Conservation (phyloP, 1,140 invertebrate species). For the Calephelis virginiensis region DNA sequence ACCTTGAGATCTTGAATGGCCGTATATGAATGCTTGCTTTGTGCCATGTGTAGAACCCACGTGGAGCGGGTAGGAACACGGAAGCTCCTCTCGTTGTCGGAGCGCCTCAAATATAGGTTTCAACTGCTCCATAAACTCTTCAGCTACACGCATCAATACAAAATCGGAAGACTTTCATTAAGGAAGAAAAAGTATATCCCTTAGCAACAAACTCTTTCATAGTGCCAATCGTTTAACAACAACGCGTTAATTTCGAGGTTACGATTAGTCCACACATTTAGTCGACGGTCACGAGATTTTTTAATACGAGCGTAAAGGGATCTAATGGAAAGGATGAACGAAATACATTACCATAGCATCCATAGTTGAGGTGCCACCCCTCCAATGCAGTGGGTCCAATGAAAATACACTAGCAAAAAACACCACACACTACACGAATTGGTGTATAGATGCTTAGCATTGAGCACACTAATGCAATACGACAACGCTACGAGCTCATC, state of each 20-base stretch:
- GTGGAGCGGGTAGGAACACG: conserved; percentile 91
- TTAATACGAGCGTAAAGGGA: conserved; percentile 60
- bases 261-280: conserved; percentile 64
- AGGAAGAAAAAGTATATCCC: conserved; percentile 47
- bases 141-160: conserved; percentile 84
- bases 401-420: conserved; percentile 69
- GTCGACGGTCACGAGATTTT: conserved; percentile 55
- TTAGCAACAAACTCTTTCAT: conserved; percentile 56
- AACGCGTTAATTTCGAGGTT: conserved; percentile 49
- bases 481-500: conserved; percentile 73
- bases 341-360: conserved; percentile 74
- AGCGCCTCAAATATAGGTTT: conserved; percentile 96
- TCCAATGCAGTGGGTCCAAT: conserved; percentile 74
- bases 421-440: conserved; percentile 75
- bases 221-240: conserved; percentile 71
- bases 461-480: conserved; percentile 74
- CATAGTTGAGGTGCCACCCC: conserved; percentile 72
- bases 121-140: conserved; percentile 94
- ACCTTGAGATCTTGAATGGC: conserved; percentile 75
- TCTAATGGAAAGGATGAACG: conserved; percentile 60
- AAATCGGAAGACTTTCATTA: conserved; percentile 70
- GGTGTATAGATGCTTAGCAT: conserved; percentile 70
- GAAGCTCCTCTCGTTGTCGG: conserved; percentile 91
- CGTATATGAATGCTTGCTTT: conserved; percentile 78
- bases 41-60: conserved; percentile 82